These are phyloP conservation scores for Catostomus latipinnis DNA, from an alignment of 2,797 vertebrate genomes.

Conservation along the genomic window DNA sequence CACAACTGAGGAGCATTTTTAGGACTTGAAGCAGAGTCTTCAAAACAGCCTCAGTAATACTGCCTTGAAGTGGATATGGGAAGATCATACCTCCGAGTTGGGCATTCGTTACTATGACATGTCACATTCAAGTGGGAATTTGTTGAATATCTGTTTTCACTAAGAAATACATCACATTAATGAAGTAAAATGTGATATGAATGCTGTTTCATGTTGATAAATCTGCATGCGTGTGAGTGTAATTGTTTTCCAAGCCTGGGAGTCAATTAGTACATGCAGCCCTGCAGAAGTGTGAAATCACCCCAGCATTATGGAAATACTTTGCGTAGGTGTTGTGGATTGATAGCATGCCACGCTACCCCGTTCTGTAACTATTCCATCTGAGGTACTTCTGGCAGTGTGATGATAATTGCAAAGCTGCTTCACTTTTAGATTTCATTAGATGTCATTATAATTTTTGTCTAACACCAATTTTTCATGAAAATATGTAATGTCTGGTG, in stretches of 20 bases:
- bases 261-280: background rate
- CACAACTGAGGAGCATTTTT: too few relatives aligned
- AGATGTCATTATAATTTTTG: background rate
- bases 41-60: too few relatives aligned
- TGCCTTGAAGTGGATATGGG: too few relatives aligned
- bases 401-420: background rate
- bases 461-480: background rate
- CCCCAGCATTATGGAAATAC: slow-evolving; percentile 7
- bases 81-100: too few relatives aligned
- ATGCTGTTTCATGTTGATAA: background rate
- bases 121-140: background rate
- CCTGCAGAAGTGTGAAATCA: slow-evolving; percentile 29
- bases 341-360: background rate
- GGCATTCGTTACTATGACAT: too few relatives aligned
- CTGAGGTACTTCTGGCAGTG: background rate
- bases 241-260: background rate
- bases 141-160: background rate
- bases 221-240: background rate
- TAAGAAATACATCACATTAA: background rate
- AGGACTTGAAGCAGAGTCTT: too few relatives aligned
- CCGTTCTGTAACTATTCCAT: slow-evolving; percentile 5
- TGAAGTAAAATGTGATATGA: background rate
- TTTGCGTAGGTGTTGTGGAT: background rate
- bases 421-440: background rate
- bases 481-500: background rate